phyloP scores from a whole-genome alignment of 2,888 invertebrate genomes.

The Drosophila seclusa region DNA sequence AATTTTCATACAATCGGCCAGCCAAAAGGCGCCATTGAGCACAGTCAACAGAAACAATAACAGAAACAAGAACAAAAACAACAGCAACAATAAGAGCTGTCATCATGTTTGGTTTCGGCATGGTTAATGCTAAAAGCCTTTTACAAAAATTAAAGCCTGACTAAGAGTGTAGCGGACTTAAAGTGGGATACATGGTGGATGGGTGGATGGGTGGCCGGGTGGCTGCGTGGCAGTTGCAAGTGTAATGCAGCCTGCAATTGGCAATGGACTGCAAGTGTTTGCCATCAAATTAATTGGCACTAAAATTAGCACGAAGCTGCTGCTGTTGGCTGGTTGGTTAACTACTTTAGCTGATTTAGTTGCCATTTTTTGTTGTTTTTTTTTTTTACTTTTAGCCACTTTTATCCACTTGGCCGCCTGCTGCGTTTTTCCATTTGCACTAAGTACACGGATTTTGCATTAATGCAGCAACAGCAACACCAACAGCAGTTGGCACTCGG shows the following conservation, averaged over 20 bases:
- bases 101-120: slow-evolving; percentile 36
- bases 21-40: slow-evolving; percentile 49
- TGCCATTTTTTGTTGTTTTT: slow-evolving; percentile 24
- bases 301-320: slow-evolving; percentile 70
- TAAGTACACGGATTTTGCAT: slow-evolving; percentile 80
- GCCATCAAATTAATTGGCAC: slow-evolving; percentile 80
- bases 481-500: slow-evolving; percentile 14
- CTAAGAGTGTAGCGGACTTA: not conserved
- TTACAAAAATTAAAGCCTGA: slow-evolving; percentile 71
- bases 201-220: slow-evolving; percentile 17
- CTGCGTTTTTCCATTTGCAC: slow-evolving; percentile 71
- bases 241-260: slow-evolving; percentile 54
- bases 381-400: slow-evolving; percentile 18
- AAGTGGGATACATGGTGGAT: not conserved
- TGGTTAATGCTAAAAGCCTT: slow-evolving; percentile 69
- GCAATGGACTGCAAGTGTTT: slow-evolving; percentile 70
- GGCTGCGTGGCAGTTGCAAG: slow-evolving; percentile 29
- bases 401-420: slow-evolving; percentile 48
- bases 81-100: slow-evolving; percentile 30
- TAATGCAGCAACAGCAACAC: slow-evolving; percentile 62
- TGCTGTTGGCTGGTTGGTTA: slow-evolving; percentile 47
- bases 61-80: slow-evolving; percentile 14
- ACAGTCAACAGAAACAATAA: slow-evolving; percentile 15
- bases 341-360: slow-evolving; percentile 54
- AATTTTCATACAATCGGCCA: slow-evolving; percentile 55